phyloP scores from a whole-genome alignment of 2,888 invertebrate genomes.

The Dolichopus griseipennis region DNA sequence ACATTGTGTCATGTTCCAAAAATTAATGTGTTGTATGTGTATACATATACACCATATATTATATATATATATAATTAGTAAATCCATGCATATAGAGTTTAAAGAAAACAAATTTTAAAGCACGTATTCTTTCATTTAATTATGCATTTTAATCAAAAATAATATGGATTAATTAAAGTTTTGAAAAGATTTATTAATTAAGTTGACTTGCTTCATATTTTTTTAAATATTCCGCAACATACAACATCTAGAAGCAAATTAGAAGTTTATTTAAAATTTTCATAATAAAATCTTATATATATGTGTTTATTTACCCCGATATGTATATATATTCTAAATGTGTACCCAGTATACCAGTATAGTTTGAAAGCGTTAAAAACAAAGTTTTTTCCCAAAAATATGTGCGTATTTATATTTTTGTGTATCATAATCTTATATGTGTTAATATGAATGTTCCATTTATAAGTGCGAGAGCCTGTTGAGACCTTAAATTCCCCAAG shows the following conservation, averaged over 20 bases:
- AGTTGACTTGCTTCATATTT: conserved; percentile 1
- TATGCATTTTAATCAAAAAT: conserved; percentile 3
- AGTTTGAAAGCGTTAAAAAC: no score
- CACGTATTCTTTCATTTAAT: conserved; percentile 3
- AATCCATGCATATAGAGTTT: neutral
- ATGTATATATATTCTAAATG: neutral
- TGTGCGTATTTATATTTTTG: neutral
- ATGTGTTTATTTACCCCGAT: neutral
- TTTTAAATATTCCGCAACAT: neutral
- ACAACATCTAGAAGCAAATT: neutral
- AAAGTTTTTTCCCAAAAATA: neutral
- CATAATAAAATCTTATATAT: neutral
- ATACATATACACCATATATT: neutral
- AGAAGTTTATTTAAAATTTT: neutral
- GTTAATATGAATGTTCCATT: neutral
- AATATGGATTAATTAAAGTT: conserved; percentile 6
- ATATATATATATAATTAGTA: no score
- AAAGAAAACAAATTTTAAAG: neutral
- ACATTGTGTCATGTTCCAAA: no score
- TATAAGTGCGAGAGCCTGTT: conserved; percentile 23
- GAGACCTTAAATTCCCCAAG: conserved; percentile 22
- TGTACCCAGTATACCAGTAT: no score
- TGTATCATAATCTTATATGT: neutral
- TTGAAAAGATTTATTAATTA: conserved; percentile 2
- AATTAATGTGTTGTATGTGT: neutral